phyloP scores from a whole-genome alignment of 2,888 invertebrate genomes.

The Gymnosoma rotundatum region DNA sequence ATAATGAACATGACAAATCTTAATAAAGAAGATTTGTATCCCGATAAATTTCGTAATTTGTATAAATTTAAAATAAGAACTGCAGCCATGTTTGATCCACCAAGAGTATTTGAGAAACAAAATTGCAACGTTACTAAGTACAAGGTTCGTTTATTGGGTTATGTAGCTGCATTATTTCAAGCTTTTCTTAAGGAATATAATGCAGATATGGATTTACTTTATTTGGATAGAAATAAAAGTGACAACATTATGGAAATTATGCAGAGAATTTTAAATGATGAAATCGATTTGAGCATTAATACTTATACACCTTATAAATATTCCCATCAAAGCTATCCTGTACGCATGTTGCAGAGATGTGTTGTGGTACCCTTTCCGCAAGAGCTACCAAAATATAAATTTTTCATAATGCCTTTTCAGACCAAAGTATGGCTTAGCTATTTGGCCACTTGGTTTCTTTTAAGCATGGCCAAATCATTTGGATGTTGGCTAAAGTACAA shows the following conservation, averaged over 20 bases:
- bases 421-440: conserved; percentile 70
- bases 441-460: conserved; percentile 57
- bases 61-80: conserved; percentile 71
- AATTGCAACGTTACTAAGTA: conserved; percentile 9
- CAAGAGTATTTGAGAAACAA: conserved; percentile 71
- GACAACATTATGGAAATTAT: conserved; percentile 70
- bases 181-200: conserved; percentile 72
- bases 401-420: conserved; percentile 74
- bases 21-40: conserved; percentile 4
- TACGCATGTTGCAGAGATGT: conserved; percentile 73
- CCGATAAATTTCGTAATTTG: conserved; percentile 71
- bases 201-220: conserved; percentile 69
- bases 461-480: conserved; percentile 64
- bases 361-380: conserved; percentile 72
- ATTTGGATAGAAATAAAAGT: conserved; percentile 63
- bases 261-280: conserved; percentile 67
- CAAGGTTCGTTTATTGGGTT: conserved; percentile 66
- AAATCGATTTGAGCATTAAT: conserved; percentile 73
- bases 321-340: conserved; percentile 72
- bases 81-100: conserved; percentile 72
- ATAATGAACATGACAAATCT: conserved; percentile 50
- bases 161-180: conserved; percentile 72
- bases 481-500: conserved; percentile 9
- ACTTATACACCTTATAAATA: conserved; percentile 69
- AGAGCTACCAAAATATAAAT: conserved; percentile 72